Evolutionary conservation across 2,888 invertebrate genomes (phyloP).

Genomic region (Synanthedon tipuliformis): DNA sequence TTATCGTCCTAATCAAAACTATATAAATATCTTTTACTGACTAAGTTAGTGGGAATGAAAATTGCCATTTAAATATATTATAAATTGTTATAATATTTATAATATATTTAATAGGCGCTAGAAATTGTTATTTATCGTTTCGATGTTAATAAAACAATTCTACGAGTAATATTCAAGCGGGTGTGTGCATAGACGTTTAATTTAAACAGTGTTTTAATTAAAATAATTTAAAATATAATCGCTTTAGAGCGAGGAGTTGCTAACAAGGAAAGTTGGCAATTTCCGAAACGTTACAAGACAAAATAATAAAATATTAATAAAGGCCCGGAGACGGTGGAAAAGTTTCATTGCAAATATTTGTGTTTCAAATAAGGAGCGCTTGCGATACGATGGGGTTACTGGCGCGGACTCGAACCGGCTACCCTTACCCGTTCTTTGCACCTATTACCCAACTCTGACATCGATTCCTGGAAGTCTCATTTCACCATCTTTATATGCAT

Average conservation of each 20-base stretch:
- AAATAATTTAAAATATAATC: slow-evolving; percentile 70
- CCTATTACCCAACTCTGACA: slow-evolving; percentile 7
- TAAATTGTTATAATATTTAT: no score
- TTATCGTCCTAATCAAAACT: no score
- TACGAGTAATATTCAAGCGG: not conserved
- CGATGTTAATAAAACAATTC: not conserved
- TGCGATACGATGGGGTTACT: slow-evolving; percentile 54
- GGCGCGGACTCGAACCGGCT: slow-evolving; percentile 28
- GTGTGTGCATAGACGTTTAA: slow-evolving; percentile 42
- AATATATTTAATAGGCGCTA: no score
- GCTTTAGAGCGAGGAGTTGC: slow-evolving; percentile 58
- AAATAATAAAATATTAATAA: slow-evolving; percentile 72
- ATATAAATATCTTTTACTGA: no score
- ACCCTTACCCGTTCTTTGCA: slow-evolving; percentile 8
- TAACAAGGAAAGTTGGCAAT: slow-evolving; percentile 64
- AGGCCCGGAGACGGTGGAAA: slow-evolving; percentile 61
- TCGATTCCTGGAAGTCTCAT: no score
- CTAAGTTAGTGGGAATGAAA: no score
- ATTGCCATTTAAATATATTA: no score
- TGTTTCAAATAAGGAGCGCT: slow-evolving; percentile 63
- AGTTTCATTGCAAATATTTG: slow-evolving; percentile 68
- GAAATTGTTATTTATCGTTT: no score
- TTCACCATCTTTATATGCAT: no score
- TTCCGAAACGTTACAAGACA: slow-evolving; percentile 64
- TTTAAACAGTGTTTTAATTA: slow-evolving; percentile 68